Base-by-base conservation (phyloP, 2,113 vertebrate genomes). In the Phalacrocorax pelagicus region DNA sequence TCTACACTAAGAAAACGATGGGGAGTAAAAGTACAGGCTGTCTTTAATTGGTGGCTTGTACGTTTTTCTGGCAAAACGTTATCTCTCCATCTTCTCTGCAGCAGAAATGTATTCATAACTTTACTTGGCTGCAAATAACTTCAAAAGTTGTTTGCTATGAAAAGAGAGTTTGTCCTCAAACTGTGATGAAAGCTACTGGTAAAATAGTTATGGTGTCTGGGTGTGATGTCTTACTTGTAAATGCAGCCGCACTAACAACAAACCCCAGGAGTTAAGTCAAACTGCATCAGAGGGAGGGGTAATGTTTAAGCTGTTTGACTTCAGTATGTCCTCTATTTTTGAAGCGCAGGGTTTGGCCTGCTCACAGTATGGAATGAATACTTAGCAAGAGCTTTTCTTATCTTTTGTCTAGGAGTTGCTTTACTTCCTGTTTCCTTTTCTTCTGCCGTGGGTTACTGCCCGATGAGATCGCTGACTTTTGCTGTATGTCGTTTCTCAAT, bases 41-140 rank as follows among this genome's bases (percentile, higher is more conserved):
- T 16, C 24, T 62, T 55, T 22, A 29, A 0, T 2, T 40, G 34
- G 15, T 71, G 67, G 44, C n/a, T 88, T 14, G 3, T 55, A 2
- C 0, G 32, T 52, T 51, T 86, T 80, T 44, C n/a, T 86, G 54
- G 23, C 21, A 36, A 75, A 82, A 24, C 0, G 1, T 36, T 83
- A 30, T 29, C 5, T 3, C 15, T 11, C 5, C 1, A 1, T 38
- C 7, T 36, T 62, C 54, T 66, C 34, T 75, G 57, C 47, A 87
- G 78, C 72, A 88, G 59, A 83, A 86, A 6, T 21, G 20, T 5
- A 24, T 47, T 27, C 7, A 11, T 49, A 75, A 62, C 62, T 88
- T 67, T 22, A 11, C 32, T 67, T 69, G 40, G 20, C 51, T 73
- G 26, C 66, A 89, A 23, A 22, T 71, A 62, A 59, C 57, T 23